These are phyloP conservation scores for Mellivora capensis DNA, from an alignment of 2,113 vertebrate species.

Conservation along the genomic window DNA sequence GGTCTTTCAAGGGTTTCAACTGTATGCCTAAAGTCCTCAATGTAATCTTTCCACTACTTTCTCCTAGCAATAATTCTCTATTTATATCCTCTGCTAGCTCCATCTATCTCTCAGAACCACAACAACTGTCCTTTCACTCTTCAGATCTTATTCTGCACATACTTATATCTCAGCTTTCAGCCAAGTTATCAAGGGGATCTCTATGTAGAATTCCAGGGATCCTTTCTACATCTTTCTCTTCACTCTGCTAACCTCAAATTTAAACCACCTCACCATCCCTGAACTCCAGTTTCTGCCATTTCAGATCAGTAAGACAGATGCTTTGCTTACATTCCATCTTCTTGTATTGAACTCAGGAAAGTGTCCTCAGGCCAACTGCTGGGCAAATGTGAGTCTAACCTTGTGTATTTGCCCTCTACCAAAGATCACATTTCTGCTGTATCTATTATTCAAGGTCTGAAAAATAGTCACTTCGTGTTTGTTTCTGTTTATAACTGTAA, in stretches of 20 bases:
- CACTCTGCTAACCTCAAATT: neutral
- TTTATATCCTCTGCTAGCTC: neutral
- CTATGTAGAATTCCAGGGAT: neutral
- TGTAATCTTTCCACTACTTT: neutral
- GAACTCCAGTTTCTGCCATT: neutral
- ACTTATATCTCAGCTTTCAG: neutral
- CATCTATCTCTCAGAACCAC: neutral
- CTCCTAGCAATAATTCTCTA: neutral
- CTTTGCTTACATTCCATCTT: neutral
- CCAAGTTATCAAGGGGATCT: neutral
- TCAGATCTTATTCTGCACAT: neutral
- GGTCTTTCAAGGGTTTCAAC: neutral
- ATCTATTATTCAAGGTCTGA: neutral
- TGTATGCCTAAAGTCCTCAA: neutral
- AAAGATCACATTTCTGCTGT: neutral
- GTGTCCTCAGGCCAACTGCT: neutral
- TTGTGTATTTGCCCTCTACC: neutral
- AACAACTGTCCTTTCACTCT: neutral
- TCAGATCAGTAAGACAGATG: neutral
- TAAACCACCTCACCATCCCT: neutral
- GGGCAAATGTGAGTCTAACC: neutral
- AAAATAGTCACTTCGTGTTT: neutral
- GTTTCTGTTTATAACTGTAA: neutral
- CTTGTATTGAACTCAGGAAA: neutral
- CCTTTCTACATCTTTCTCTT: neutral